phyloP scores from a whole-genome alignment of 1,140 invertebrate species.

The Meloidogyne exigua region DNA sequence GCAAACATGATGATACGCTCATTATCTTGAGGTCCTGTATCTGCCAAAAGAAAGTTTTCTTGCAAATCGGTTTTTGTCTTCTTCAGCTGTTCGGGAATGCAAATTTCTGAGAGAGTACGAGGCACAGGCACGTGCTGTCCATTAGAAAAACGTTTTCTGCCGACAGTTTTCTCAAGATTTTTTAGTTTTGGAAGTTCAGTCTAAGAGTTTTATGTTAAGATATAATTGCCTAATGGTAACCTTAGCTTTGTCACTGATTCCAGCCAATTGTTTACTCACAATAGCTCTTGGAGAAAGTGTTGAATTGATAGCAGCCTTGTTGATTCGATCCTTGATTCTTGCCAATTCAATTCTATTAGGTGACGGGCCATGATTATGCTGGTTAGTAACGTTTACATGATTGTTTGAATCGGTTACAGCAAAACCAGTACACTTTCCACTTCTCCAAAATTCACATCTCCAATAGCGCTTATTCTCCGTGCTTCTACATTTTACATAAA shows the following conservation, averaged over 20 bases:
- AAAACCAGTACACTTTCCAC: not conserved
- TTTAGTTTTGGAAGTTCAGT: constrained; percentile 5
- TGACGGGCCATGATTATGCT: not conserved
- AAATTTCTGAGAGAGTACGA: too few species aligned
- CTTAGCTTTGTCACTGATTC: constrained; percentile 19
- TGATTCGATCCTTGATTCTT: not conserved
- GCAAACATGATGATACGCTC: too few species aligned
- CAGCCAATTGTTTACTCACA: not conserved
- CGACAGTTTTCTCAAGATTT: not conserved
- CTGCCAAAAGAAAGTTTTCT: too few species aligned
- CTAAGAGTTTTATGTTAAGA: not conserved
- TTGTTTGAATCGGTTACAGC: constrained; percentile 5
- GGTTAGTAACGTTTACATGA: not conserved
- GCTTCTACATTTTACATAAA: not conserved
- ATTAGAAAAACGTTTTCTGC: too few species aligned
- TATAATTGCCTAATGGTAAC: not conserved
- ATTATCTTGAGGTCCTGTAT: too few species aligned
- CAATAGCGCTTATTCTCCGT: not conserved
- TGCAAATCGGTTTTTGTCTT: too few species aligned
- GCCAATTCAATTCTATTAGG: constrained; percentile 5
- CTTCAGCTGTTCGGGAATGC: too few species aligned
- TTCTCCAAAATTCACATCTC: not conserved
- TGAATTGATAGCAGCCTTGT: not conserved
- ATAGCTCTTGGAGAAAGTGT: not conserved
- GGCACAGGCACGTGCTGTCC: too few species aligned